A percentile compares a stretch with the other conserved stretches of the same genome.
These are phyloP conservation scores for Sebastes itinus DNA, from an alignment of 2,797 vertebrate genomes.

Conservation along the genomic window DNA sequence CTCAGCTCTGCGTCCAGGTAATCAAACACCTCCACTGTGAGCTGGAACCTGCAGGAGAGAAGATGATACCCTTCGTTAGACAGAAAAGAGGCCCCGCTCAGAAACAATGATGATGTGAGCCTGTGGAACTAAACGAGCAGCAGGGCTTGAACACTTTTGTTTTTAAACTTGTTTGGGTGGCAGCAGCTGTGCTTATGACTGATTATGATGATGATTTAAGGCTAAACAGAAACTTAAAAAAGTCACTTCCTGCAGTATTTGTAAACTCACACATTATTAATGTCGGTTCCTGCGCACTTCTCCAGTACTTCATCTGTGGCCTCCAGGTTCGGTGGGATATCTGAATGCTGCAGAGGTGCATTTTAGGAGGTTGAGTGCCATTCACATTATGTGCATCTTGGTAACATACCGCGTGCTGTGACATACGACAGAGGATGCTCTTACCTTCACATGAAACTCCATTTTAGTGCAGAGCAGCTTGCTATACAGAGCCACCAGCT, in stretches of 20 bases:
- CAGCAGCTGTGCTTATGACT: background rate
- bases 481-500: constrained; percentile 89
- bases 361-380: background rate
- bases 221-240: background rate
- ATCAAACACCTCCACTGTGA: constrained; percentile 97
- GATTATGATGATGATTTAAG: background rate
- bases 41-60: constrained; percentile 91
- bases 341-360: constrained; percentile 83
- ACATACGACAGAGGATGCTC: background rate
- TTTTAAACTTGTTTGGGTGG: background rate
- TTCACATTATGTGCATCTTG: background rate
- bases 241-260: background rate
- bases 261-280: constrained; percentile 94
- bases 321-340: constrained; percentile 92
- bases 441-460: constrained; percentile 94
- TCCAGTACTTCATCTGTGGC: constrained; percentile 92
- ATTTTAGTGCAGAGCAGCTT: constrained; percentile 93
- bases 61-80: constrained; percentile 62
- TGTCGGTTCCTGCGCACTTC: constrained; percentile 90
- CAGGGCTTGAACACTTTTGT: background rate
- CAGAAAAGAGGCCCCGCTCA: constrained; percentile 14
- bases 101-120: constrained; percentile 7
- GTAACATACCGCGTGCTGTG: background rate
- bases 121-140: constrained; percentile 10
- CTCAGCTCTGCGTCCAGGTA: constrained; percentile 95